Conservation (phyloP, 1,140 invertebrate species). For the Bombus sylvicola region DNA sequence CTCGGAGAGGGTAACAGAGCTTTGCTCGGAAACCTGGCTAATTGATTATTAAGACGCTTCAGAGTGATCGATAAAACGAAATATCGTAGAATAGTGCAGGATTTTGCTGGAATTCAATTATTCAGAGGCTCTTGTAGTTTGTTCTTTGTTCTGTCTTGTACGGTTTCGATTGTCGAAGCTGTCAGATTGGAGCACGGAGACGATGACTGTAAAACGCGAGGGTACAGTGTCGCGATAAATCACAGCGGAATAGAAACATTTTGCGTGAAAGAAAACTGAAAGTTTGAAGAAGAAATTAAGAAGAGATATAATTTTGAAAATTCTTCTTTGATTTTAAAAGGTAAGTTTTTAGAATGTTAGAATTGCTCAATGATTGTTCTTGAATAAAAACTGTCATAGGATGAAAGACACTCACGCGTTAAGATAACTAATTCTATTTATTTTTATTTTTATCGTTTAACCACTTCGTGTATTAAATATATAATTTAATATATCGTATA, state of each 20-base stretch:
- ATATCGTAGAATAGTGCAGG: not conserved
- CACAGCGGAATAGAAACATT: not conserved
- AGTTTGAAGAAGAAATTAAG: not conserved
- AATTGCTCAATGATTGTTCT: not conserved
- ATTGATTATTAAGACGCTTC: conserved; percentile 52
- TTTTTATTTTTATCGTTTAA: no score
- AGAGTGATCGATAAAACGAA: conserved; percentile 28
- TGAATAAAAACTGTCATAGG: no score
- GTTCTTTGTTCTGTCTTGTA: no score
- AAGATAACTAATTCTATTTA: no score
- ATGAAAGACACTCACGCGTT: no score
- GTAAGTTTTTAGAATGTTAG: not conserved
- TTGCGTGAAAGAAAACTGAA: not conserved
- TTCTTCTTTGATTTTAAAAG: not conserved
- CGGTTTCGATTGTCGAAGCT: not conserved
- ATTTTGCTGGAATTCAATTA: not conserved
- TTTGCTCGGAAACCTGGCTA: conserved; percentile 24
- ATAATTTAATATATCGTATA: no score
- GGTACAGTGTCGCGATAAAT: not conserved
- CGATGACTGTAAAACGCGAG: not conserved
- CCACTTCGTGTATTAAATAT: no score
- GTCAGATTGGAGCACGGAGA: not conserved
- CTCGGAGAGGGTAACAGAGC: conserved; percentile 20
- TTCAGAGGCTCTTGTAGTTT: not conserved
- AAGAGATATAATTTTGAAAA: not conserved